Conservation (phyloP, 1,140 invertebrate species). For the Lerema accius region DNA sequence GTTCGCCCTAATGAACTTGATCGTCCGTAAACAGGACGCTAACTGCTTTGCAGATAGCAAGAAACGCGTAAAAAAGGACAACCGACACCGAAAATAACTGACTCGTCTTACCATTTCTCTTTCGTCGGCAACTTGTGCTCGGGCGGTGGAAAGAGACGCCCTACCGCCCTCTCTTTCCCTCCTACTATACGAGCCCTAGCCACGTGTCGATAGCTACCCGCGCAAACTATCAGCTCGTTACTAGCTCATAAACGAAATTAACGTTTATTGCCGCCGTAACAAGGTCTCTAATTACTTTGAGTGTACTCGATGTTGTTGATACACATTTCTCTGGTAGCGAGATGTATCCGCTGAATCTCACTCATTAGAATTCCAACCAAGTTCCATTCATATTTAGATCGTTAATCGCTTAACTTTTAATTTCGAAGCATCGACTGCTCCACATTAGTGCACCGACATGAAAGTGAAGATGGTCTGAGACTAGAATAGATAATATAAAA, state of each 20-base stretch:
- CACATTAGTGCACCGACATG: slow-evolving; percentile 40
- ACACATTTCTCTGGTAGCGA: slow-evolving; percentile 11
- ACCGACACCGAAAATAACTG: slow-evolving; percentile 60
- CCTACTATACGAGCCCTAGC: slow-evolving; percentile 53
- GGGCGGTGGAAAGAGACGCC: slow-evolving; percentile 45
- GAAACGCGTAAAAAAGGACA: slow-evolving; percentile 44
- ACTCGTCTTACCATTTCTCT: slow-evolving; percentile 61
- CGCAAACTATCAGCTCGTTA: slow-evolving; percentile 58
- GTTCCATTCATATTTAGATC: slow-evolving; percentile 33
- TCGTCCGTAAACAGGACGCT: slow-evolving; percentile 10
- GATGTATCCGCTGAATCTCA: slow-evolving; percentile 19
- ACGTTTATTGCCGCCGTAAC: slow-evolving; percentile 52
- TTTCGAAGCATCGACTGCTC: slow-evolving; percentile 41
- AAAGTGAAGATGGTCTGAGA: not conserved
- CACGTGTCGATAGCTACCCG: slow-evolving; percentile 55
- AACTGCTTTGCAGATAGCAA: slow-evolving; percentile 22
- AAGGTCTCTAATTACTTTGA: slow-evolving; percentile 61
- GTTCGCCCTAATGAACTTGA: slow-evolving; percentile 23
- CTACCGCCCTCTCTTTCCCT: slow-evolving; percentile 45
- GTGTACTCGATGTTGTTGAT: slow-evolving; percentile 35
- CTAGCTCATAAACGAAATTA: slow-evolving; percentile 52
- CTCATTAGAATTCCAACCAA: slow-evolving; percentile 36
- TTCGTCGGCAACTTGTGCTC: slow-evolving; percentile 62
- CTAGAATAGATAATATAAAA: not conserved
- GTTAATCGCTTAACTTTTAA: slow-evolving; percentile 33